Base-by-base conservation (phyloP, 2,888 invertebrate species). In the Ypsolopha sequella region DNA sequence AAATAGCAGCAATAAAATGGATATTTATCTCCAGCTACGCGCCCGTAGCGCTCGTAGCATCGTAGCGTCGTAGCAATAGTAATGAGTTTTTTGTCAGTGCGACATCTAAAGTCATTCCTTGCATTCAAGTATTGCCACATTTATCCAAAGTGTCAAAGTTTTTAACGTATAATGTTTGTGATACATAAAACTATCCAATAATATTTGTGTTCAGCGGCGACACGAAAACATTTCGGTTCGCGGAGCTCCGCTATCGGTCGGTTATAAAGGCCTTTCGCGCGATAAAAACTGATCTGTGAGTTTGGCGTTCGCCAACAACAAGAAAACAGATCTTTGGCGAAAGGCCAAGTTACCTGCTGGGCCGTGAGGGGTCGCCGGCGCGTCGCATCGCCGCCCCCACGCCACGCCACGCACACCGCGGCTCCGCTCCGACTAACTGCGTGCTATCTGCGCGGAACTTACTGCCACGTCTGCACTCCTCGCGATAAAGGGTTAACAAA, bases 281-380 rank as follows among this genome's bases (percentile, higher is more conserved):
- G 85, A 87, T 87, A 87, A 86, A 86, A 86, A 86, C 84, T 82
- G 86, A 87, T 87, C 85, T 82, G 85, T 77, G 80, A 81, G 84
- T 81, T 78, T 76, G 53, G 50, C 51, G 79, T 76, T 77, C 71
- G 71, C 72, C 78, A 76, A 78, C 79, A 80, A 77, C 78, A 77
- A 77, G 81, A 84, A 87, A 87, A 87, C 86, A 87, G 76, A 75
- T 81, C 77, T 70, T 80, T 87, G 87, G 87, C 78, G 59, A 56
- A 54, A 59, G 61, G 80, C 87, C 87, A 87, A 80, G 68, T 71
- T 78, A 87, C 87, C 87, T 87, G 59, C 55, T 48, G 56, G 44
- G 51, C 52, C 48, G 53, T 51, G 80, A 65, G 61, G 52, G 51
- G 55, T 52, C 56, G 55, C 57, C 62, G 64, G 57, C 62, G 62